Evolutionary conservation across 2,797 vertebrate species (phyloP).

Genomic region (Falco novaeseelandiae): DNA sequence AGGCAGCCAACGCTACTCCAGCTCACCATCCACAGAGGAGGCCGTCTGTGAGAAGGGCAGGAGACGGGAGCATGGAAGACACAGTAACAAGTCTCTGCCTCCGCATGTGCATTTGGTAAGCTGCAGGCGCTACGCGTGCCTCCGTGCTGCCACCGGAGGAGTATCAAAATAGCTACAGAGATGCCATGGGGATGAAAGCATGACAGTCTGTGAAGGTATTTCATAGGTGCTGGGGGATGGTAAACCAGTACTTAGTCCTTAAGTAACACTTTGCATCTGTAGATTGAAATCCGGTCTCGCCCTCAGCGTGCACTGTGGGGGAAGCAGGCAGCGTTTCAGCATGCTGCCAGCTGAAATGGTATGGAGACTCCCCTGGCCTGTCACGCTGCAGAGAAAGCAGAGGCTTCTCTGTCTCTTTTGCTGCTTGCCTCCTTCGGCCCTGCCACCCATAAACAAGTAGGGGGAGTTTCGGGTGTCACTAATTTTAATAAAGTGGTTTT

Average conservation of each 20-base stretch:
- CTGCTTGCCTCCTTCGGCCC: background rate
- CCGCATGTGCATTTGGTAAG: fast-evolving
- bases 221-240: background rate
- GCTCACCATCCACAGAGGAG: background rate
- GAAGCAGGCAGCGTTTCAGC: background rate
- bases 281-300: background rate
- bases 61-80: background rate
- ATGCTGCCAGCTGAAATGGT: background rate
- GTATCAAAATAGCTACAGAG: background rate
- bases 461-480: background rate
- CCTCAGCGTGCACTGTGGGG: fast-evolving
- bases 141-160: background rate
- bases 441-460: background rate
- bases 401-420: background rate
- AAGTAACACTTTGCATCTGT: background rate
- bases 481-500: conserved; percentile 17
- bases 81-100: background rate
- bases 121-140: background rate
- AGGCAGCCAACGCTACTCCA: background rate
- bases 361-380: fast-evolving
- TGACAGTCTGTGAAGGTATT: background rate
- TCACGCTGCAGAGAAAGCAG: fast-evolving
- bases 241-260: background rate
- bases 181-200: fast-evolving
- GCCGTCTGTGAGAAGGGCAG: background rate